Conservation (phyloP, 2,888 invertebrate species). For the Blastobasis lacticolella region DNA sequence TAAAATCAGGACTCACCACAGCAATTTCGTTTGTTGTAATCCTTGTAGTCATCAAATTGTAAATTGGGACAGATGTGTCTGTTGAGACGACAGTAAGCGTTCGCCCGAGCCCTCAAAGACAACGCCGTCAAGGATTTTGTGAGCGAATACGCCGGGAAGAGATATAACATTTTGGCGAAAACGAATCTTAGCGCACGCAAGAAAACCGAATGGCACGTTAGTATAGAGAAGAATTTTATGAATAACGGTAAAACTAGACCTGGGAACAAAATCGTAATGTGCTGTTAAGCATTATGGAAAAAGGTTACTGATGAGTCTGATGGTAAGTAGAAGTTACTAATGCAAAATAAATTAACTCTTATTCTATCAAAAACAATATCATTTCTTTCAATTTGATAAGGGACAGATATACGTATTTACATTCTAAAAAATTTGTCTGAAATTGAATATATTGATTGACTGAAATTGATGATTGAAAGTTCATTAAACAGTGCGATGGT, state of each 20-base stretch:
- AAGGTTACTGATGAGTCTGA: no score
- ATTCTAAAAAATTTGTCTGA: no score
- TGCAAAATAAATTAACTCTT: no score
- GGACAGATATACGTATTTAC: no score
- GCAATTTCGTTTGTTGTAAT: not conserved
- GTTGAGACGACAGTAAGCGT: slow-evolving; percentile 12
- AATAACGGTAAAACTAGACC: not conserved
- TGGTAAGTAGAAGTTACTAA: no score
- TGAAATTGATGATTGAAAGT: no score
- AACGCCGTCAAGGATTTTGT: no score
- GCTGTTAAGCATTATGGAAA: not conserved
- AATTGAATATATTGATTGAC: no score
- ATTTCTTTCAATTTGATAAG: no score
- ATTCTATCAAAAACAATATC: no score
- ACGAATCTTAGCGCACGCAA: not conserved
- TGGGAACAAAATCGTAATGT: not conserved
- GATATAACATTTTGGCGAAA: not conserved
- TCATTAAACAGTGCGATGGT: no score
- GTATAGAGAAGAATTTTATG: not conserved
- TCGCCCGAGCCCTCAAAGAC: slow-evolving; percentile 4
- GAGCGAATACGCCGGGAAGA: no score
- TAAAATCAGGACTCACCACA: slow-evolving; percentile 4
- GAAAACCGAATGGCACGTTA: not conserved
- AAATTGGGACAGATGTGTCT: slow-evolving; percentile 5
- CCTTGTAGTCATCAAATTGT: not conserved